Evolutionary conservation across 2,113 vertebrate species (phyloP), one percentile per base, ranked within the genome.

Genomic region (Haliaeetus leucogaster): DNA sequence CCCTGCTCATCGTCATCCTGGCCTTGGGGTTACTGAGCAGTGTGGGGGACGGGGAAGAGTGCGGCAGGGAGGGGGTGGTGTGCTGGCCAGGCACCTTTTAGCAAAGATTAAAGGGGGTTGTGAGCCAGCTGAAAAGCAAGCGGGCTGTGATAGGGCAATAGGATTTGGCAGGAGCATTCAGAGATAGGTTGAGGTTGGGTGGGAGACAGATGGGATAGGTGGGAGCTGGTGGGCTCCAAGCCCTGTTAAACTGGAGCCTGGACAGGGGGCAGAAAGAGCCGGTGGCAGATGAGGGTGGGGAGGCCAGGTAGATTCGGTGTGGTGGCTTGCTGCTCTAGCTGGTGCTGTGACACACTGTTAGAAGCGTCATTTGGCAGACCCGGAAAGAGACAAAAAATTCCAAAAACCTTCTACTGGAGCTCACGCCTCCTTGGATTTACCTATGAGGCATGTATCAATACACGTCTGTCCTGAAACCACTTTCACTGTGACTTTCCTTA

Each of bases 121-220:
- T 32, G 63, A 29, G 43, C 7, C 29, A 20, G 36, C 53, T 23
- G 59, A 3, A 67, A 13, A 0, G 0, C 6, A 22, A n/a, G 27
- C 36, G 3, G 68, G 19, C 59, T 6, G 45, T 7, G 53, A 6
- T 7, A 7, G 3, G n/a, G 19, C 12, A 15, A 12, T 9, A 20
- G 84, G n/a, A 7, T 7, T 55, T 8, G 29, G 27, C 4, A 1
- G 62, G 47, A 88, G 13, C 20, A 0, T 22, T 34, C 43, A 7
- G 53, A 17, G 53, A 13, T 0, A 42, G 30, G 9, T 9, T 47
- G 65, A 36, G 17, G 18, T 52, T 86, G 63, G 12, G 72, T 16
- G n/a, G 18, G 20, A 65, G 48, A 2, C 18, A 20, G 48, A 4
- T 50, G 17, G 43, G 27, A 53, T 20, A 19, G n/a, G 36, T 27